Base-by-base conservation (phyloP, 1,140 invertebrate genomes). In the Drosophila lowei region DNA sequence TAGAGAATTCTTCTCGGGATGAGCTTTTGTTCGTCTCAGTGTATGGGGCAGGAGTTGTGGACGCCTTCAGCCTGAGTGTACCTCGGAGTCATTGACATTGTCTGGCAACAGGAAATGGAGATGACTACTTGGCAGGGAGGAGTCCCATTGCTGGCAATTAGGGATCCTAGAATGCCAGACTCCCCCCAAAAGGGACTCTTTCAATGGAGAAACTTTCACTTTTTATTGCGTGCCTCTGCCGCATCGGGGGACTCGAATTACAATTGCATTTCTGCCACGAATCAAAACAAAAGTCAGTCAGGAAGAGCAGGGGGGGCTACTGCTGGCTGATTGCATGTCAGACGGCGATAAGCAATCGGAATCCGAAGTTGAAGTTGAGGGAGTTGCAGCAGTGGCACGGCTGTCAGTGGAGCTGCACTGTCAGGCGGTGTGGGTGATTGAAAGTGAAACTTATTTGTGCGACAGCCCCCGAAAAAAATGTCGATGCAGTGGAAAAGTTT, bases 401-500 rank as follows among this genome's bases (percentile, higher is more conserved):
- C 50, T n/a, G n/a, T n/a, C n/a, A n/a, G n/a, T n/a, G n/a, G n/a
- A n/a, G n/a, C n/a, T n/a, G n/a, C n/a, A 38, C 28, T 48, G 67
- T 72, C 70, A 63, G 42, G 57, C 42, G 47, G 34, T 42, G 23
- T 5, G 23, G 23, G 16, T 68, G 65, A 68, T 56, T 53, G 70
- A 74, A 74, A 74, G 70, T 56, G 71, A 74, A 74, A 74, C 71
- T 74, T 73, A 63, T 73, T 73, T 53, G 46, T 52, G 68, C 34
- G 52, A 48, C 2, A 28, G 34, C 34, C 23, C 28, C 16, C 18
- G 18, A 18, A 18, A 21, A 50, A 60, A 50, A 52, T 71, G 54
- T 47, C 57, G 16, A 46, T 72, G 70, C 58, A 72, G 50, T 61
- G 15, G 28, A 49, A 60, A 66, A 73, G 48, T 66, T 65, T 30